Percentiles rank a stretch among this genome's conserved stretches.
Evolutionary conservation across 2,113 vertebrate genomes (phyloP).

Genomic region (Lasiurus borealis): DNA sequence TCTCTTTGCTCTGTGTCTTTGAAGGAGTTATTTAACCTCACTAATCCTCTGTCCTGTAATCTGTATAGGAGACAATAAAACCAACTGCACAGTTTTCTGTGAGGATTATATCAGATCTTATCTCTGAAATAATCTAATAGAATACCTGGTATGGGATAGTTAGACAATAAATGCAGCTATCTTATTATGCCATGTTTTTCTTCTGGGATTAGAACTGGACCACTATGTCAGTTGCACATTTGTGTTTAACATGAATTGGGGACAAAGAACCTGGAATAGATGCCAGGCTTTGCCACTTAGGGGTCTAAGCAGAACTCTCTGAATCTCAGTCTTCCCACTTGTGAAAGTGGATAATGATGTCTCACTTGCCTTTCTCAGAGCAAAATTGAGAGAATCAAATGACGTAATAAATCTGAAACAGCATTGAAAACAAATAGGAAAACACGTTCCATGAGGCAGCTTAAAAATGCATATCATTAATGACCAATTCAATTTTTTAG

Average conservation of each 20-base stretch:
- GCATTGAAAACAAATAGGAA: not conserved
- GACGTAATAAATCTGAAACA: constrained; percentile 17
- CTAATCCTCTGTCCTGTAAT: constrained; percentile 7
- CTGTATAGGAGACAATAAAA: constrained; percentile 33
- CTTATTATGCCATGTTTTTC: constrained; percentile 16
- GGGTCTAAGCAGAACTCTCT: not conserved
- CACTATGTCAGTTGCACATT: not conserved
- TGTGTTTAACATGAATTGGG: constrained; percentile 49
- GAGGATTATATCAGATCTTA: not conserved
- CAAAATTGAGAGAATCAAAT: constrained; percentile 1
- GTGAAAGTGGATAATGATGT: constrained; percentile 25
- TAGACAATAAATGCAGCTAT: not conserved
- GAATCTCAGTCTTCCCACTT: constrained; percentile 1
- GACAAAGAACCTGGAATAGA: not conserved
- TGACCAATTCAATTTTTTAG: constrained; percentile 8
- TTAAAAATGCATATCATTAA: constrained; percentile 6
- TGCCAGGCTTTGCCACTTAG: not conserved
- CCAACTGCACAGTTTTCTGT: not conserved
- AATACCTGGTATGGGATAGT: not conserved
- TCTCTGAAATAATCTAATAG: not conserved
- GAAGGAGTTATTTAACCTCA: not conserved
- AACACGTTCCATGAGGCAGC: not conserved
- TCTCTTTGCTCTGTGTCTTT: constrained; percentile 19
- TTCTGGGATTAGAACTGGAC: constrained; percentile 39
- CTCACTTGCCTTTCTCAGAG: not conserved